phyloP scores from a whole-genome alignment of 1,140 invertebrate genomes.

The Eurosta solidaginis region DNA sequence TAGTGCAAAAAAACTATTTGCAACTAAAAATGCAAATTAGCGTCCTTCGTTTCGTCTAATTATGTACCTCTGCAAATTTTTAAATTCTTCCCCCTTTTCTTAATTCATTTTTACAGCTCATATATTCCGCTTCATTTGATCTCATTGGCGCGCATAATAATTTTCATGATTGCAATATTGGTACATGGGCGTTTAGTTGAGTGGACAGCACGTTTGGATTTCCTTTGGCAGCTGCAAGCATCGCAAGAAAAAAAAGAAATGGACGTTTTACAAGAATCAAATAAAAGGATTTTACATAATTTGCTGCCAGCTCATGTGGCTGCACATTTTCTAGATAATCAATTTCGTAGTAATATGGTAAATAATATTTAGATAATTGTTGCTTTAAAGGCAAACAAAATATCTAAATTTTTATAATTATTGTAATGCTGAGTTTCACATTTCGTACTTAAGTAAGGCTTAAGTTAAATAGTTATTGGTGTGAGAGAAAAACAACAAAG shows the following conservation, averaged over 20 bases:
- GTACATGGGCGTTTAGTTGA: conserved; percentile 84
- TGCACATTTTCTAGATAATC: conserved; percentile 85
- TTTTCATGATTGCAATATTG: conserved; percentile 79
- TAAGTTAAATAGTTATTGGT: too few relatives aligned
- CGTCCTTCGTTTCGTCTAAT: too few relatives aligned
- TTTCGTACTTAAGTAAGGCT: too few relatives aligned
- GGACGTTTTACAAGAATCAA: conserved; percentile 86
- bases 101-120: conserved; percentile 54
- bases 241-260: conserved; percentile 89
- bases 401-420: not conserved
- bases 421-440: not conserved
- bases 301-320: conserved; percentile 91
- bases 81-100: not conserved
- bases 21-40: too few relatives aligned
- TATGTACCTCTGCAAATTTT: not conserved
- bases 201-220: conserved; percentile 83
- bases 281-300: conserved; percentile 89
- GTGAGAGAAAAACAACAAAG: too few relatives aligned
- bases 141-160: conserved; percentile 73
- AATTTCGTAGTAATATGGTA: conserved; percentile 87
- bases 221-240: conserved; percentile 84
- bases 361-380: conserved; percentile 44
- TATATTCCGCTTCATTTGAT: conserved; percentile 69
- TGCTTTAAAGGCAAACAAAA: not conserved
- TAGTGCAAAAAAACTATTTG: too few relatives aligned